These are phyloP conservation scores for Sialia sialis DNA, from an alignment of 2,113 vertebrate genomes.

Conservation along the genomic window DNA sequence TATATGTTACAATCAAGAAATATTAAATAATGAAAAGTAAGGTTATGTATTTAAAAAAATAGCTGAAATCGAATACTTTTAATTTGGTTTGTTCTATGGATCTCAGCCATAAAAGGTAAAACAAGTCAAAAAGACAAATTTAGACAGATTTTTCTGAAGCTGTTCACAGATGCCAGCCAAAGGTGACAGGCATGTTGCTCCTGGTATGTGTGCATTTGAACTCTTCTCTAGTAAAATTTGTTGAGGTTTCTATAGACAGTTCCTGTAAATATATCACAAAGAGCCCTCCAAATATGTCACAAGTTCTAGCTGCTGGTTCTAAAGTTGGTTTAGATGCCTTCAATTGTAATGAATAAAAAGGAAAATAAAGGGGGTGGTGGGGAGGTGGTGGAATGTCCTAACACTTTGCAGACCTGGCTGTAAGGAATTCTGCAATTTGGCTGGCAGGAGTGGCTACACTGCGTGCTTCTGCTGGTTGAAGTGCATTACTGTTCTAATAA, in stretches of 20 bases:
- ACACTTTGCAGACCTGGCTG: neutral
- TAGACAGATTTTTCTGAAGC: neutral
- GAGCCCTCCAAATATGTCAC: neutral
- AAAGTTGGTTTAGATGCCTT: neutral
- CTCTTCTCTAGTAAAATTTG: neutral
- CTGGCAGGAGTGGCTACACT: neutral
- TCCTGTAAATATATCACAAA: neutral
- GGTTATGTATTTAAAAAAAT: neutral
- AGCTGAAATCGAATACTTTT: neutral
- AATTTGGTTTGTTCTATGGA: neutral
- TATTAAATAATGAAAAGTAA: neutral
- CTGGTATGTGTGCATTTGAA: neutral
- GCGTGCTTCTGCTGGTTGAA: neutral
- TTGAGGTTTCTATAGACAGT: neutral
- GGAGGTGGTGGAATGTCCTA: neutral
- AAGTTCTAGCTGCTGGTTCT: neutral
- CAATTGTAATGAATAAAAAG: neutral
- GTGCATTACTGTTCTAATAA: neutral
- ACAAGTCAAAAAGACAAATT: neutral
- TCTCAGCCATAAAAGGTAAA: neutral
- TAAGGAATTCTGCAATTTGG: neutral
- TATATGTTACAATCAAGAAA: neutral
- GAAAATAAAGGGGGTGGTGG: rapidly evolving
- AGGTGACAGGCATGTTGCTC: neutral
- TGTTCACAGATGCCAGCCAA: neutral